These are phyloP conservation scores for Chlorocebus sabaeus DNA, from an alignment of 2,113 vertebrate species.

Conservation along the genomic window DNA sequence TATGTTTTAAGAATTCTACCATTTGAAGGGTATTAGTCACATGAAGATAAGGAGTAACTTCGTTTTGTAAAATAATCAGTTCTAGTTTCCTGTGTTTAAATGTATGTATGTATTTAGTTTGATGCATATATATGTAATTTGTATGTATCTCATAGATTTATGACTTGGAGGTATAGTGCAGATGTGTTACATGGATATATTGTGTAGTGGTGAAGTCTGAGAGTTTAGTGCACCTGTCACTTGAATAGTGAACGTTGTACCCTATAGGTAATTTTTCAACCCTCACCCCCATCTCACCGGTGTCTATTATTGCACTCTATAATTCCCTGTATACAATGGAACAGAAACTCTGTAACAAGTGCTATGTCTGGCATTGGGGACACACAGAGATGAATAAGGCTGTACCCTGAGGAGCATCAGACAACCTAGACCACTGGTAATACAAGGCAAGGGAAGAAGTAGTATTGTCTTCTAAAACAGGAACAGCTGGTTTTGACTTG, in stretches of 20 bases:
- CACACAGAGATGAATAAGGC: not conserved
- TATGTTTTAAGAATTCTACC: not conserved
- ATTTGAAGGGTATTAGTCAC: not conserved
- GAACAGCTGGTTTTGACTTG: not conserved
- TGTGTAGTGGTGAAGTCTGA: too few relatives aligned
- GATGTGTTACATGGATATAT: too few relatives aligned
- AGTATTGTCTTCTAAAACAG: not conserved
- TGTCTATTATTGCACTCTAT: too few relatives aligned
- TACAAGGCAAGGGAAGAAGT: not conserved
- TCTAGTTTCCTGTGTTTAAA: not conserved
- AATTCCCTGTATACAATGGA: not conserved
- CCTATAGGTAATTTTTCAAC: too few relatives aligned
- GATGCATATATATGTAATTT: too few relatives aligned
- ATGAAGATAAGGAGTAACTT: not conserved
- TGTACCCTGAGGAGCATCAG: fast-evolving
- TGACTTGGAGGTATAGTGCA: too few relatives aligned
- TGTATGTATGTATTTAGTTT: too few relatives aligned
- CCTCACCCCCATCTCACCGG: too few relatives aligned
- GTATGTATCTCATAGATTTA: too few relatives aligned
- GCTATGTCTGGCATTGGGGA: not conserved
- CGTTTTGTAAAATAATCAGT: not conserved
- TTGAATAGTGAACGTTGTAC: too few relatives aligned
- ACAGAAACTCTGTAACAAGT: not conserved
- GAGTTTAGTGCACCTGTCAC: too few relatives aligned
- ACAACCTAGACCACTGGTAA: not conserved